These are phyloP conservation scores for Alauda arvensis DNA, from an alignment of 2,797 vertebrate genomes.

Conservation along the genomic window DNA sequence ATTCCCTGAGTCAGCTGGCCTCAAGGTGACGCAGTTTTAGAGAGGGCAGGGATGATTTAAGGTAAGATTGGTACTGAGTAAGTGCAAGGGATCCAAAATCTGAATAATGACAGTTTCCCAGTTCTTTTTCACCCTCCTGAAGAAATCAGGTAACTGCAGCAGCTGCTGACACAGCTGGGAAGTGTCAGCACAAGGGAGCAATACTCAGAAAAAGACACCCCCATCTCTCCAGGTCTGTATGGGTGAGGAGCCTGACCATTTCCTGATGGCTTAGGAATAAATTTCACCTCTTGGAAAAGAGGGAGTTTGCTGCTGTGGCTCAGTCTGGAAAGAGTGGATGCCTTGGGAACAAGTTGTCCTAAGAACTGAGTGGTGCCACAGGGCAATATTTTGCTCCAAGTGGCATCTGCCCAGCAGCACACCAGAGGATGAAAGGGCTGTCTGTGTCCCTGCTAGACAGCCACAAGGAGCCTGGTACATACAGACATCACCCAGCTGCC, in stretches of 20 bases:
- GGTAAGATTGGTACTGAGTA: neutral
- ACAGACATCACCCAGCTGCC: neutral
- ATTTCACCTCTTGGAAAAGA: neutral
- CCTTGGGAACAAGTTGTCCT: neutral
- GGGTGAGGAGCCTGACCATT: neutral
- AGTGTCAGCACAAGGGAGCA: neutral
- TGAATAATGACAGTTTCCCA: neutral
- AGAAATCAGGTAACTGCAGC: neutral
- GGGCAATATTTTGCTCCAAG: neutral
- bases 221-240: accelerated
- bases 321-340: neutral
- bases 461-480: neutral
- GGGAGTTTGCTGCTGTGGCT: neutral
- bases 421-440: neutral
- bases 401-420: neutral
- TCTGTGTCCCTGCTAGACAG: neutral
- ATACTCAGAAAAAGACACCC: neutral
- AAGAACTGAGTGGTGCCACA: neutral
- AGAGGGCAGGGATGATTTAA: neutral
- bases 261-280: neutral
- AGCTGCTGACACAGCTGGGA: neutral
- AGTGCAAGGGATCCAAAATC: neutral
- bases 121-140: neutral
- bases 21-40: neutral
- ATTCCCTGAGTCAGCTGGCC: neutral